Conservation (phyloP, 1,140 invertebrate species). For the Vanessa atalanta region DNA sequence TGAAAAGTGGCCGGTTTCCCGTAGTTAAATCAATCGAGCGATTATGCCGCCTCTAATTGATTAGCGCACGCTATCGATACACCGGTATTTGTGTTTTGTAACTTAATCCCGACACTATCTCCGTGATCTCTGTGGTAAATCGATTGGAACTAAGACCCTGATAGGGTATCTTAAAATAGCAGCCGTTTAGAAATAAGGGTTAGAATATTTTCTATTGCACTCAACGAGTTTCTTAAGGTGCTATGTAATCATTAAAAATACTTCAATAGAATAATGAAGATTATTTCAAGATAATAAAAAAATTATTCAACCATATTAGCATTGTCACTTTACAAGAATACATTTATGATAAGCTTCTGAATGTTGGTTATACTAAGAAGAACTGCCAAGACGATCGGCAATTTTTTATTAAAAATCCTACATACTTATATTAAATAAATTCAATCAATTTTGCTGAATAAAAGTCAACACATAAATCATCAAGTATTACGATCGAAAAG, state of each 20-base stretch:
- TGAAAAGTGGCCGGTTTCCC: slow-evolving; percentile 63
- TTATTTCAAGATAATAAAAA: too few species aligned
- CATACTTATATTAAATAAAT: too few species aligned
- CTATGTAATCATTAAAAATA: neutral
- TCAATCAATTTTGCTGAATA: too few species aligned
- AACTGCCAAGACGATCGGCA: too few species aligned
- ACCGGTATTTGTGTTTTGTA: slow-evolving; percentile 40
- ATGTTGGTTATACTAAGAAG: too few species aligned
- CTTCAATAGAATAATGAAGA: neutral
- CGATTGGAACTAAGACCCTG: slow-evolving; percentile 9
- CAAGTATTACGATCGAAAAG: too few species aligned
- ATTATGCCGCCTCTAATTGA: slow-evolving; percentile 60
- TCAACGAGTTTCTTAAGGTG: neutral
- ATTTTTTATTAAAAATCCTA: too few species aligned
- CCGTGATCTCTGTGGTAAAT: slow-evolving; percentile 19
- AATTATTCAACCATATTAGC: too few species aligned
- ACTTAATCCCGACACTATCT: slow-evolving; percentile 38
- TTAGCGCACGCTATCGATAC: slow-evolving; percentile 49
- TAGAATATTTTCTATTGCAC: neutral
- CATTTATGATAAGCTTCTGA: too few species aligned
- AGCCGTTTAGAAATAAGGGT: slow-evolving; percentile 8
- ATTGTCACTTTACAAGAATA: too few species aligned
- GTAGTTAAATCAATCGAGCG: slow-evolving; percentile 61
- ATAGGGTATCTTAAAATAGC: slow-evolving; percentile 11
- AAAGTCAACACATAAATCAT: too few species aligned